Percentiles rank a stretch among this genome's conserved stretches.
phyloP scores from a whole-genome alignment of 2,797 vertebrate genomes.

The Philypnodon macrostomus region DNA sequence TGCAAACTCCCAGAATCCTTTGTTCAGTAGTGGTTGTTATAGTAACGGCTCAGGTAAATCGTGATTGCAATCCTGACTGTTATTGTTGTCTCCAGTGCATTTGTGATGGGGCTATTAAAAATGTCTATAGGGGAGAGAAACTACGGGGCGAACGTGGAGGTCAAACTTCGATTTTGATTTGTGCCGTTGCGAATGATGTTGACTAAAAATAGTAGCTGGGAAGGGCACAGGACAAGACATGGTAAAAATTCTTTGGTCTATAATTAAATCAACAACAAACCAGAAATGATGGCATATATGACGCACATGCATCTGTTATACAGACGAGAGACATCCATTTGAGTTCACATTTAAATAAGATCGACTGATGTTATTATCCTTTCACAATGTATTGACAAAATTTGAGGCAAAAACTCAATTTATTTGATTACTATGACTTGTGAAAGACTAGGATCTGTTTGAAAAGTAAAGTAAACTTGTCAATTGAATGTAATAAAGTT shows the following conservation, averaged over 20 bases:
- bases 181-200: neutral
- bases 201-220: neutral
- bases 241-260: neutral
- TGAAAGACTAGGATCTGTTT: no score
- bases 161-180: neutral
- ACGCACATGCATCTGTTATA: no score
- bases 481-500: no score
- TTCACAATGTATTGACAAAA: no score
- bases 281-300: neutral
- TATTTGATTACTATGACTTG: no score
- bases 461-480: no score
- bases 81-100: constrained; percentile 7
- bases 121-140: neutral
- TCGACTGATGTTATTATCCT: no score
- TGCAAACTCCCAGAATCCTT: neutral
- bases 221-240: neutral
- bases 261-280: constrained; percentile 1
- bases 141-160: neutral
- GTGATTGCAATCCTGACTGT: constrained; percentile 6
- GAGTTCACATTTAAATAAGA: no score
- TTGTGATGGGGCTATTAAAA: constrained; percentile 9
- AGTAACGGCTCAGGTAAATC: constrained; percentile 22
- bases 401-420: no score
- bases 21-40: constrained; percentile 13
- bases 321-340: no score